Base-by-base conservation (phyloP, 2,888 invertebrate species). In the Cabera pusaria region DNA sequence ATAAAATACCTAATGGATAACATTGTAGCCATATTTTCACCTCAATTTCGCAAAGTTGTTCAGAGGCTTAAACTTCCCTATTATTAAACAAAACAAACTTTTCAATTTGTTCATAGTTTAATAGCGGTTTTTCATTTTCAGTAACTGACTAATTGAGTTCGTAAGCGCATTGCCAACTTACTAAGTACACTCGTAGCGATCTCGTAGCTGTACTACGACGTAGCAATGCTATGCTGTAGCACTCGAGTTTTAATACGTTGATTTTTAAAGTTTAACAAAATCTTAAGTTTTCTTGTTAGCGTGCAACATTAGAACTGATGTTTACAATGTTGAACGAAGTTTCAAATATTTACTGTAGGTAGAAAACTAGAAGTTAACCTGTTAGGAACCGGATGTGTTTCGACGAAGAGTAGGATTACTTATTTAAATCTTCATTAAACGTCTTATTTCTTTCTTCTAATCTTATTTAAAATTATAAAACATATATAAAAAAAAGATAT, bases 91-190 rank as follows among this genome's bases (percentile, higher is more conserved):
- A 42, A 52, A 46, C 32, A 19, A 21, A 44, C 42, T 49, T 49
- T 41, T 24, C 32, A 52, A 3, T 61, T 52, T 55, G 54, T 59
- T 60, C 56, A 52, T 51, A 63, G 57, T 65, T 57, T 14, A 35
- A 49, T 31, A 51, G 49, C 20, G 47, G 28, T 14, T 60, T 64
- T 64, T 57, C 46, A 62, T 64, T 66, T 53, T 40, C 48, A 34
- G 53, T 57, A 59, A 4, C 3, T 14, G 2, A 14, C 14, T 14
- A 65, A 66, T 49, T 46, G 29, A 49, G 24, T 46, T 48, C 24
- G 51, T 54, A 52, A 61, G 49, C 57, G 54, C 40, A 51, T 59
- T 62, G 57, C 56, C 49, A 63, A 67, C 55, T 64, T 65, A 46
- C 47, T 39, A 53, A 64, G 64, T 58, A 64, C 60, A 43, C 41